Percentiles rank a stretch among this genome's conserved stretches.
Evolutionary conservation across 2,113 vertebrate genomes (phyloP).

Genomic region (Chelonoidis abingdonii): DNA sequence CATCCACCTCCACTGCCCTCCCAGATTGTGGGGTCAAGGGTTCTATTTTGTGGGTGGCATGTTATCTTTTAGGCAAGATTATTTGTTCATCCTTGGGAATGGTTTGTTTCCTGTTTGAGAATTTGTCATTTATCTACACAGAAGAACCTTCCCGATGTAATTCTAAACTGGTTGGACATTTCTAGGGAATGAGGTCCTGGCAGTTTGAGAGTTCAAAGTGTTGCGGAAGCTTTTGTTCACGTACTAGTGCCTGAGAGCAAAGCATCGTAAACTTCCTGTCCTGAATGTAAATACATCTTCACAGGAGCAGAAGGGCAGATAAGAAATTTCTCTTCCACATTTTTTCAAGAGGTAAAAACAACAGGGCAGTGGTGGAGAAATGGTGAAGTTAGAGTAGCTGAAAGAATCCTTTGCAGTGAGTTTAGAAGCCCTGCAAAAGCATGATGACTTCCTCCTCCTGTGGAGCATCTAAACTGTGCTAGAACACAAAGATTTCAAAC

Average conservation of each 20-base stretch:
- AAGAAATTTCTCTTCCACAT: rapidly evolving
- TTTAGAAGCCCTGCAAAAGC: background rate
- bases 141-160: background rate
- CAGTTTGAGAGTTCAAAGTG: background rate
- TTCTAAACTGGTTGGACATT: background rate
- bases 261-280: background rate
- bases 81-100: background rate
- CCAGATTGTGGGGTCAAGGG: background rate
- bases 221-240: background rate
- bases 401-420: constrained; percentile 57
- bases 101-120: background rate
- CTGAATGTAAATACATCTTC: background rate
- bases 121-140: rapidly evolving
- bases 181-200: background rate
- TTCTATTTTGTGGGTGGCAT: background rate
- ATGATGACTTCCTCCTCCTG: background rate
- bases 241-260: background rate
- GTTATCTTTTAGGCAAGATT: background rate
- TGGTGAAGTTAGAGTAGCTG: background rate
- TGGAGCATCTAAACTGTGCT: background rate
- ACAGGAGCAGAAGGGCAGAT: background rate
- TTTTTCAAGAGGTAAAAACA: background rate
- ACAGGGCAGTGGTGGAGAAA: background rate
- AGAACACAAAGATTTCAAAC: background rate
- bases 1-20: background rate